Evolutionary conservation across 2,113 vertebrate species (phyloP).

Genomic region (Bos taurus): ARS-UCD2.0 NC_037334.1:80276001-80276500

Average conservation of each 20-base stretch:
- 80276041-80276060: conserved; percentile 98
- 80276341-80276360: accelerated
- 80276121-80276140: conserved; percentile 97
- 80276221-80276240: conserved; percentile 96
- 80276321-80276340: conserved; percentile 98
- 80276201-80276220: conserved; percentile 97
- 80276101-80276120: conserved; percentile 98
- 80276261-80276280: conserved; percentile 98
- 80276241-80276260: conserved; percentile 94
- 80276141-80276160: conserved; percentile 95
- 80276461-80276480: neutral
- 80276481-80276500: too few relatives aligned
- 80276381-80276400: neutral
- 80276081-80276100: conserved; percentile 96
- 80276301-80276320: conserved; percentile 97
- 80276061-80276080: conserved; percentile 98
- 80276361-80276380: neutral
- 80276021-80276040: conserved; percentile 96
- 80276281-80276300: conserved; percentile 99
- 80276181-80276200: conserved; percentile 97
- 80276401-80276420: neutral
- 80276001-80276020: conserved; percentile 98
- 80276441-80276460: neutral
- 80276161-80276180: conserved; percentile 97
- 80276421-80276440: neutral